Conservation (phyloP, 2,888 invertebrate genomes). For the Julus scanicus region DNA sequence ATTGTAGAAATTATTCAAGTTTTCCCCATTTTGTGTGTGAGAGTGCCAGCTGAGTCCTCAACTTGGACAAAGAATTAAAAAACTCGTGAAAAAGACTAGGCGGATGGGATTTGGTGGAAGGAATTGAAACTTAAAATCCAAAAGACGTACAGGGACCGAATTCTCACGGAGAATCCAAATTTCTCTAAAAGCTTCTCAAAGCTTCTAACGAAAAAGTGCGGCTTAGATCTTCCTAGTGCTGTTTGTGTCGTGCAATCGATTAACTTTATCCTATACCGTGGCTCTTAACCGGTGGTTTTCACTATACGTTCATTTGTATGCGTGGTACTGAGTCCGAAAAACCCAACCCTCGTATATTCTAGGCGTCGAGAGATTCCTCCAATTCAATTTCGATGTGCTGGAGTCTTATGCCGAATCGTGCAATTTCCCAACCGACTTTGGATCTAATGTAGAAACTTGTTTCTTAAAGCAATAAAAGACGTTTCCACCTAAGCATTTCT, state of each 20-base stretch:
- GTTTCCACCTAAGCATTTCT: background rate
- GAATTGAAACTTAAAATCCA: background rate
- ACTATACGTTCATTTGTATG: background rate
- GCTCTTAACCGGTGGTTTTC: constrained; percentile 6
- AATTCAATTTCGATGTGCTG: background rate
- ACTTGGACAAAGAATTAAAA: background rate
- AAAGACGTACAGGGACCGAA: background rate
- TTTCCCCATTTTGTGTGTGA: background rate
- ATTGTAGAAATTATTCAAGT: no score
- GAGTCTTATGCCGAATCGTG: background rate
- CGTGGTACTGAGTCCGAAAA: background rate
- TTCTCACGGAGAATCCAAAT: constrained; percentile 8
- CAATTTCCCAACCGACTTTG: constrained; percentile 8
- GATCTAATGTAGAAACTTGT: background rate
- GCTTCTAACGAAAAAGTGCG: background rate
- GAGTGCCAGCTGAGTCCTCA: background rate
- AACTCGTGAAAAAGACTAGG: background rate
- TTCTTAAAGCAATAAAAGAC: background rate
- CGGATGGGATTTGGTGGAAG: background rate
- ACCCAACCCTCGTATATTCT: background rate
- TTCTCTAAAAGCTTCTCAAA: constrained; percentile 19
- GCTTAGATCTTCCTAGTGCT: background rate
- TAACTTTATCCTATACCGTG: constrained; percentile 1
- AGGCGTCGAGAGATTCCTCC: background rate
- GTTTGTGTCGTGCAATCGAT: background rate